Evolutionary conservation across 2,113 vertebrate species (phyloP).

Genomic region (Daphoenositta chrysoptera): DNA sequence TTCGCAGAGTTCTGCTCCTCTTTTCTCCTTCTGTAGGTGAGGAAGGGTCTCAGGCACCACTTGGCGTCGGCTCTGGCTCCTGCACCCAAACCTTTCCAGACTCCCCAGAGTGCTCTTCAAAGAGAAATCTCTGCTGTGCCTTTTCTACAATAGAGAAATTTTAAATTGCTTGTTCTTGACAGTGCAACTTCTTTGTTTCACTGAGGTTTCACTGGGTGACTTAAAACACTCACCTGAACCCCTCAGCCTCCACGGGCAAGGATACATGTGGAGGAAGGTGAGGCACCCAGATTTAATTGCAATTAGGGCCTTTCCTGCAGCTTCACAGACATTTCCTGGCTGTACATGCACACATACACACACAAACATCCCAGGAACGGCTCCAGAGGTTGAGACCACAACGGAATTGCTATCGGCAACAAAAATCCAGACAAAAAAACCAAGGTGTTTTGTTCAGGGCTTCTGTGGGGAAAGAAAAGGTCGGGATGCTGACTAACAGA

Average conservation of each 20-base stretch:
- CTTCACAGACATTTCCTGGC: neutral
- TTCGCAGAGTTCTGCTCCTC: neutral
- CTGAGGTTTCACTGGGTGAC: accelerated
- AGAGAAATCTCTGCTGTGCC: neutral
- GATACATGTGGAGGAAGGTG: neutral
- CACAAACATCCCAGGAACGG: neutral
- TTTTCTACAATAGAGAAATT: neutral
- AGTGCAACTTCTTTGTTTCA: accelerated
- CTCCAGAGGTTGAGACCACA: neutral
- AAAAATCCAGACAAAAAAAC: neutral
- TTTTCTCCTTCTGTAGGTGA: neutral
- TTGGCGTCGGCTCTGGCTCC: neutral
- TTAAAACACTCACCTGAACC: neutral
- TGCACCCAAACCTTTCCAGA: neutral
- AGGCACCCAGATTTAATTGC: neutral
- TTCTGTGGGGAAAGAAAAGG: neutral
- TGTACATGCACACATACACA: neutral
- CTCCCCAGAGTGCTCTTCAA: neutral
- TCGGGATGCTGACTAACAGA: neutral
- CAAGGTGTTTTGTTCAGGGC: neutral
- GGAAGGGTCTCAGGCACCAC: neutral
- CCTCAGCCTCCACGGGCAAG: neutral
- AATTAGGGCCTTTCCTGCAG: neutral
- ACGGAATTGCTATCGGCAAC: neutral
- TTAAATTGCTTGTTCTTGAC: neutral